phyloP scores from a whole-genome alignment of 2,113 vertebrate genomes.

The Pseudolaguvia tuberculata region DNA sequence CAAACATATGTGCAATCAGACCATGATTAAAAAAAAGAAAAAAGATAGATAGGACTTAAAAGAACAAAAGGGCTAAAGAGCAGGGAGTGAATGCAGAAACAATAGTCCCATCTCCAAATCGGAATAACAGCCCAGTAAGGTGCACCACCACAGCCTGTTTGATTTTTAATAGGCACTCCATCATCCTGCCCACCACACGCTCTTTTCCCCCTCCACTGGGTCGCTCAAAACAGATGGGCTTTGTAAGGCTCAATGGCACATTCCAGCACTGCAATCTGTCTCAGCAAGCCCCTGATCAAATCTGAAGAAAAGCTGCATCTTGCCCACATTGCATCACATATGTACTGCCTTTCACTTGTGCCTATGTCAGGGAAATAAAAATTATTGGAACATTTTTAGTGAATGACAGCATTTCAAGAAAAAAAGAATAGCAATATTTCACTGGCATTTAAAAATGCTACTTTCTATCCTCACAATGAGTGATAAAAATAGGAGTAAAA shows the following conservation, averaged over 20 bases:
- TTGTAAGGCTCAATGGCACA: constrained; percentile 69
- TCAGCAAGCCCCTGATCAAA: constrained; percentile 53
- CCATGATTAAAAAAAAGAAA: constrained; percentile 2
- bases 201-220: constrained; percentile 52
- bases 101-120: constrained; percentile 75
- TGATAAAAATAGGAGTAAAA: constrained; percentile 42
- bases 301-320: constrained; percentile 49
- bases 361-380: constrained; percentile 57
- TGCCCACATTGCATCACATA: constrained; percentile 53
- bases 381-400: constrained; percentile 56
- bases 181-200: constrained; percentile 64
- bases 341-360: constrained; percentile 49
- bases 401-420: constrained; percentile 61
- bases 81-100: constrained; percentile 41
- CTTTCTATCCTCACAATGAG: constrained; percentile 37
- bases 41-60: not conserved
- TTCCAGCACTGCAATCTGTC: constrained; percentile 72
- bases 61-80: constrained; percentile 19
- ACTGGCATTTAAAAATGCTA: constrained; percentile 52
- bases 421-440: constrained; percentile 23
- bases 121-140: constrained; percentile 74
- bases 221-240: constrained; percentile 70
- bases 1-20: constrained; percentile 20
- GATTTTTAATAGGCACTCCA: constrained; percentile 74
- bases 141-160: constrained; percentile 62